Conservation (phyloP, 2,113 vertebrate species). For the Tachuris rubrigastra region DNA sequence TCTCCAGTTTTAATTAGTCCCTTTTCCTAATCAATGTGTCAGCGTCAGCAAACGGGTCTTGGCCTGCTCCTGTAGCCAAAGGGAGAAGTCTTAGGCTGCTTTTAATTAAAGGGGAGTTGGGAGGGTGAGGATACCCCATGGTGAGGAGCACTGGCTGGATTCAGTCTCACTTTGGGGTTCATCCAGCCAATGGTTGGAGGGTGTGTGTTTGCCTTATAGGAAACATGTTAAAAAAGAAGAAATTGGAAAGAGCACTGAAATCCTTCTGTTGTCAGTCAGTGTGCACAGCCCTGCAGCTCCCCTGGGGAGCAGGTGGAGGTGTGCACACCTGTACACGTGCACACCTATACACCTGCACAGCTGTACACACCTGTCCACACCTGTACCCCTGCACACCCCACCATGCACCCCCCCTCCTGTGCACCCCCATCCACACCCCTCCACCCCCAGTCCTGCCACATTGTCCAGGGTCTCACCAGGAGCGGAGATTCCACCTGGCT, state of each 20-base stretch:
- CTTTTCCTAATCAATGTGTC: neutral
- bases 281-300: neutral
- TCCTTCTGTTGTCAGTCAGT: neutral
- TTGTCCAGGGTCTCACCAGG: neutral
- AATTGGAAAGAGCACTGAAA: neutral
- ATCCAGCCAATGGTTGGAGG: rapidly evolving
- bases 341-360: neutral
- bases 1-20: neutral
- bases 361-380: neutral
- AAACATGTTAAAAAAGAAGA: neutral
- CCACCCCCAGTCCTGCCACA: rapidly evolving
- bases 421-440: neutral
- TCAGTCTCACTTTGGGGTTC: neutral
- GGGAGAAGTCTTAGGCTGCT: neutral
- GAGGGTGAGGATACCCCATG: rapidly evolving
- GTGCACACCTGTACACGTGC: too few species aligned
- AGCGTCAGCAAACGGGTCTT: neutral
- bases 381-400: rapidly evolving
- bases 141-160: neutral
- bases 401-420: neutral
- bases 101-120: neutral
- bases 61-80: neutral
- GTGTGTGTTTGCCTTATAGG: rapidly evolving
- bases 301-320: neutral
- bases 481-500: neutral